Conservation (phyloP, 2,113 vertebrate genomes). For the Cochlearius cochlearius region DNA sequence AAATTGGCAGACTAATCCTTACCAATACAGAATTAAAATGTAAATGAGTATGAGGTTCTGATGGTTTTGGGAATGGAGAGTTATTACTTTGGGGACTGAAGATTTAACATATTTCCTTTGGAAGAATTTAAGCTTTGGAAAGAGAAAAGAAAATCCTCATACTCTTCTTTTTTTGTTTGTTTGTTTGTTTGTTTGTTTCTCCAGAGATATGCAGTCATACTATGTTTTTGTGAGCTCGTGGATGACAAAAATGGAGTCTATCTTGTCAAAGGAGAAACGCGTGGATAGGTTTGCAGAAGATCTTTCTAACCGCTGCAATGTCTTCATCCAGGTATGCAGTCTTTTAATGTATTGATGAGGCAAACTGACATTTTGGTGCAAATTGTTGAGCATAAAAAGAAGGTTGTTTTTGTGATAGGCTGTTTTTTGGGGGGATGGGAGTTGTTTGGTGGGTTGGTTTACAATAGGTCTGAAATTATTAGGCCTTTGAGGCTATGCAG, state of each 20-base stretch:
- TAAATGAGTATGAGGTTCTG: neutral
- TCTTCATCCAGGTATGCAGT: slow-evolving; percentile 91
- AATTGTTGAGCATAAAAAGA: neutral
- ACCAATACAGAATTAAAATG: neutral
- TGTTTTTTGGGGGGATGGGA: neutral
- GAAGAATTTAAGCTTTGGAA: neutral
- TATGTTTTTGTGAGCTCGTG: slow-evolving; percentile 97
- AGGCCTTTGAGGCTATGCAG: neutral
- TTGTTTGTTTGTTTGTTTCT: slow-evolving; percentile 26
- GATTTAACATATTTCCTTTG: neutral
- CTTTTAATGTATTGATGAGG: neutral
- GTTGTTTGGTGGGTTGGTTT: neutral
- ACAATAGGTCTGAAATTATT: neutral
- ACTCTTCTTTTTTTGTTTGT: neutral
- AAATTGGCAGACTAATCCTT: neutral
- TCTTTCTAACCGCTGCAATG: slow-evolving; percentile 89
- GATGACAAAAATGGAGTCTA: slow-evolving; percentile 99
- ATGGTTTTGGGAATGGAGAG: neutral
- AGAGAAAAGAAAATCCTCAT: neutral
- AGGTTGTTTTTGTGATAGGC: neutral
- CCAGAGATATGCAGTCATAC: slow-evolving; percentile 95
- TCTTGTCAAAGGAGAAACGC: slow-evolving; percentile 89
- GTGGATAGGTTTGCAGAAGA: slow-evolving; percentile 89
- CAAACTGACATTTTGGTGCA: neutral
- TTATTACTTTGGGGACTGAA: neutral